Evolutionary conservation across 2,888 invertebrate genomes (phyloP).

Genomic region (Diaperis boleti): DNA sequence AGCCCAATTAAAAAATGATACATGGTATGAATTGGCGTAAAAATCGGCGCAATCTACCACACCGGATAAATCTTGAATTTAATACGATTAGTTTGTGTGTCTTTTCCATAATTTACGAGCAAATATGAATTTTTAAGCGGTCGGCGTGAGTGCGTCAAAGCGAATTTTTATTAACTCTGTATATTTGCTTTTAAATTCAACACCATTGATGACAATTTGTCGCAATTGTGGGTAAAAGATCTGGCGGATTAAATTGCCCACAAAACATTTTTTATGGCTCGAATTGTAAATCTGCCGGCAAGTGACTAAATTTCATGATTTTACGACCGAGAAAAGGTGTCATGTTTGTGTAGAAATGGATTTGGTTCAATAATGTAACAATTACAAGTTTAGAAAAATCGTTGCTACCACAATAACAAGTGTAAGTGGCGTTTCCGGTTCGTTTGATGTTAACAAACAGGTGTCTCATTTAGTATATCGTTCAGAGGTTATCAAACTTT

Average conservation of each 20-base stretch:
- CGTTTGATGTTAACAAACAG: slow-evolving; percentile 10
- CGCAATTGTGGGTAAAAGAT: slow-evolving; percentile 3
- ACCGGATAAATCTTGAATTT: not conserved
- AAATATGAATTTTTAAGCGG: too few relatives aligned
- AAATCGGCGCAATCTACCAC: not conserved
- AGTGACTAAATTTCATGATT: slow-evolving; percentile 4
- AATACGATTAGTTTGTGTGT: not conserved
- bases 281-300: slow-evolving; percentile 2
- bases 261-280: not conserved
- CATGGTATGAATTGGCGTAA: slow-evolving; percentile 5
- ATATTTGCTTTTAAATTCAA: not conserved
- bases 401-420: not conserved
- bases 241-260: not conserved
- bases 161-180: not conserved
- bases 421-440: slow-evolving; percentile 13
- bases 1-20: slow-evolving; percentile 6
- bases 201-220: slow-evolving; percentile 1
- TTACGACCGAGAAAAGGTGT: not conserved
- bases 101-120: not conserved
- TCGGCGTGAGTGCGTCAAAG: not conserved
- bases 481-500: too few relatives aligned
- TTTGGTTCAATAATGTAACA: not conserved
- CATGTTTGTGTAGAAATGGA: not conserved
- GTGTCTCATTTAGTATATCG: slow-evolving; percentile 33
- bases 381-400: not conserved